These are phyloP conservation scores for Pelobates cultripes DNA, from an alignment of 2,797 vertebrate species.

Conservation along the genomic window DNA sequence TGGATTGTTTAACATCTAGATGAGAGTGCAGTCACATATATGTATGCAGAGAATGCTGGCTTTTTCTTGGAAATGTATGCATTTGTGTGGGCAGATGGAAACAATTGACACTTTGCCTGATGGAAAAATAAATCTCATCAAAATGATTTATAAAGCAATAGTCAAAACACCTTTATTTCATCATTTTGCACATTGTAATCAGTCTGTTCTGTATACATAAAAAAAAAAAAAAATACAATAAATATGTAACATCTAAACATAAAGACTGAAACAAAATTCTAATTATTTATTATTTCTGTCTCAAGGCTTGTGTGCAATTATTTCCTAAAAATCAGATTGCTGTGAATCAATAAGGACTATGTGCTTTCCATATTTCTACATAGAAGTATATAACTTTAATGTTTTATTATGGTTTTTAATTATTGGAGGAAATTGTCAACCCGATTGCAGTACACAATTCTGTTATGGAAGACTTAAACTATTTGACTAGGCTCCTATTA, in stretches of 20 bases:
- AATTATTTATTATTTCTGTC: neutral
- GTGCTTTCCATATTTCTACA: too few species aligned
- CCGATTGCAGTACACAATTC: too few species aligned
- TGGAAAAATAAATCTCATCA: conserved; percentile 18
- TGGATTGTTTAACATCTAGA: neutral
- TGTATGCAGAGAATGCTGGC: neutral
- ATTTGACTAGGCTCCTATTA: too few species aligned
- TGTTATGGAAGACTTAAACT: too few species aligned
- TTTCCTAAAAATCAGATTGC: too few species aligned
- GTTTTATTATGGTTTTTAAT: too few species aligned
- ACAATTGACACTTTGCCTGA: conserved; percentile 9
- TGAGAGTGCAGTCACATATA: neutral
- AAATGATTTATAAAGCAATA: conserved; percentile 9
- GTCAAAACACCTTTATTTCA: neutral
- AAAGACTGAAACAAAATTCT: neutral
- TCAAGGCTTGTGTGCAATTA: too few species aligned
- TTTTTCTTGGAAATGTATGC: neutral
- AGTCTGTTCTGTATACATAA: neutral
- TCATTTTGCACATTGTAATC: neutral
- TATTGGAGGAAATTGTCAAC: too few species aligned
- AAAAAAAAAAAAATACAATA: neutral
- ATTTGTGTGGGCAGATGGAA: neutral
- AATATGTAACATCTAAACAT: neutral
- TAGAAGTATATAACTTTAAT: too few species aligned
- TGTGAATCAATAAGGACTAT: too few species aligned